A percentile compares a stretch with the other conserved stretches of the same genome.
phyloP scores from a whole-genome alignment of 2,113 vertebrate genomes.

The Setophaga coronata region DNA sequence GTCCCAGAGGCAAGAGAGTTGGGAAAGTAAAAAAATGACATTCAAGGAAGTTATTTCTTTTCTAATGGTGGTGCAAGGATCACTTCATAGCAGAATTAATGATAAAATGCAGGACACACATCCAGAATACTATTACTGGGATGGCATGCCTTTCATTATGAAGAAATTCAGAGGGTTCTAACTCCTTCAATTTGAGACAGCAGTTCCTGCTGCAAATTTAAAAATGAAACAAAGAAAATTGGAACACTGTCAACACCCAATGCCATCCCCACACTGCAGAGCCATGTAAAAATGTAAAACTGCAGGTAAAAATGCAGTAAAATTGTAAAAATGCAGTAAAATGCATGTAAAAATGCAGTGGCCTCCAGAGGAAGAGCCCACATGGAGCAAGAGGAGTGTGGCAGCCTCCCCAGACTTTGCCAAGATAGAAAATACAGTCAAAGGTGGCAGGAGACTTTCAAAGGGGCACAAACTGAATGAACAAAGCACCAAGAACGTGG shows the following conservation, averaged over 20 bases:
- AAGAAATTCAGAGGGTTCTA: background rate
- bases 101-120: background rate
- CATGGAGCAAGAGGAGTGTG: fast-evolving
- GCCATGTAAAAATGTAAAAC: background rate
- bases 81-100: background rate
- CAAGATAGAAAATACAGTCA: background rate
- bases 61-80: background rate
- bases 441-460: background rate
- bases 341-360: background rate
- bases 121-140: background rate
- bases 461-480: background rate
- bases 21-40: background rate
- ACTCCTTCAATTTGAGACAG: background rate
- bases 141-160: background rate
- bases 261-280: fast-evolving
- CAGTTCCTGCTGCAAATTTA: background rate
- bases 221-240: background rate
- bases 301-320: background rate
- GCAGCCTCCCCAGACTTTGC: background rate
- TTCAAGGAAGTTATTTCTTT: background rate
- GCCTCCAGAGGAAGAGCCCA: background rate
- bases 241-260: fast-evolving
- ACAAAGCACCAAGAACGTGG: background rate
- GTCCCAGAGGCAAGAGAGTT: background rate
- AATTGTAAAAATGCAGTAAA: background rate